Percentiles rank a stretch among this genome's conserved stretches.
Conservation (phyloP, 2,797 vertebrate species). For the Eulemur rubriventer region DNA sequence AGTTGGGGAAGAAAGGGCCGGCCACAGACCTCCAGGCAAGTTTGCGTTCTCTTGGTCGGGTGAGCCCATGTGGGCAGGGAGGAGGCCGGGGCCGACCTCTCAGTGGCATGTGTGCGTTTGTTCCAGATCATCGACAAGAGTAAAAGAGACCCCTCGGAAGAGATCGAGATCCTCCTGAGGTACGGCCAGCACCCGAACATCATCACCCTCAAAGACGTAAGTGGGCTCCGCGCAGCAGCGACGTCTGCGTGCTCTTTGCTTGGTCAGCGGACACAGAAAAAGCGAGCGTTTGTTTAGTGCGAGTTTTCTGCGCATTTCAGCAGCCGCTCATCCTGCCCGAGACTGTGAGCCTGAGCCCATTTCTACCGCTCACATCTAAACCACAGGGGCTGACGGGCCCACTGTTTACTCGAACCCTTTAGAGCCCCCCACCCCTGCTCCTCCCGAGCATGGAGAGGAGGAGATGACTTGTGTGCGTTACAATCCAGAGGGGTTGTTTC, state of each 20-base stretch:
- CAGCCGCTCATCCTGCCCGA: rapidly evolving
- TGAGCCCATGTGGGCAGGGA: background rate
- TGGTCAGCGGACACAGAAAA: too few relatives aligned
- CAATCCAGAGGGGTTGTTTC: rapidly evolving
- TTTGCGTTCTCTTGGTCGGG: rapidly evolving
- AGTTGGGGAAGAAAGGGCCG: rapidly evolving
- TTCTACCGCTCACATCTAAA: rapidly evolving
- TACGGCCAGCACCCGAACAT: constrained; percentile 98
- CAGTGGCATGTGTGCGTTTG: background rate
- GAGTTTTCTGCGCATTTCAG: rapidly evolving
- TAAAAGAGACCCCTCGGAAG: constrained; percentile 96
- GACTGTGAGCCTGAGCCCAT: rapidly evolving
- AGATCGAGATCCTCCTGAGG: constrained; percentile 96
- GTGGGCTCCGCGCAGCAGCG: constrained; percentile 63
- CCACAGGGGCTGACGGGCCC: background rate
- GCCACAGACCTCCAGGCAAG: rapidly evolving
- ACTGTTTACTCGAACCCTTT: rapidly evolving
- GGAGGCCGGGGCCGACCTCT: background rate
- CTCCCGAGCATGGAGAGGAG: background rate
- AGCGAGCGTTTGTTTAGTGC: too few relatives aligned
- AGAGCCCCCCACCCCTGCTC: rapidly evolving
- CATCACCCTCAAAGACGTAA: constrained; percentile 96
- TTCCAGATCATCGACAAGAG: constrained; percentile 95
- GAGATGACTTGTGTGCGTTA: rapidly evolving
- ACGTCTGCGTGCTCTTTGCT: too few relatives aligned